Evolutionary conservation across 2,888 invertebrate species (phyloP).

Genomic region (Liodrosophila aerea): DNA sequence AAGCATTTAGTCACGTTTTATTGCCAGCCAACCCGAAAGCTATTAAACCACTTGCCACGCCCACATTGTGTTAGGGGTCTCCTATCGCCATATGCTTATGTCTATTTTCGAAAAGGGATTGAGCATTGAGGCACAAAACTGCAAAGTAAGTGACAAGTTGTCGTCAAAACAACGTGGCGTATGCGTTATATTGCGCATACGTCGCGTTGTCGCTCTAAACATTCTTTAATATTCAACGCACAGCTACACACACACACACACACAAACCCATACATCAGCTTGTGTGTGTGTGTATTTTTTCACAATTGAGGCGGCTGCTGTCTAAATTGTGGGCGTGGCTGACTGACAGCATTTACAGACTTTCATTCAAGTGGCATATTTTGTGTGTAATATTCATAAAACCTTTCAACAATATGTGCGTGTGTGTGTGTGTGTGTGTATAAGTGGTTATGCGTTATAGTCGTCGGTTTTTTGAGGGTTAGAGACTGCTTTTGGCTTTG

Average conservation of each 20-base stretch:
- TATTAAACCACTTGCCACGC: constrained; percentile 26
- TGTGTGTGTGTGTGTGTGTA: constrained; percentile 17
- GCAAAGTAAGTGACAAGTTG: constrained; percentile 60
- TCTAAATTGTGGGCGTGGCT: constrained; percentile 20
- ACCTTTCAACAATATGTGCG: constrained; percentile 25
- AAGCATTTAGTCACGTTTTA: constrained; percentile 64
- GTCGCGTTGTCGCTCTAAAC: constrained; percentile 21
- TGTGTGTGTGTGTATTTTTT: constrained; percentile 29
- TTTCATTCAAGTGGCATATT: constrained; percentile 61
- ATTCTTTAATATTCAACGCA: constrained; percentile 45
- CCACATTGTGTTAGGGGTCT: too few relatives aligned
- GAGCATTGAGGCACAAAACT: constrained; percentile 21
- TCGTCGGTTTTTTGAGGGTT: neutral
- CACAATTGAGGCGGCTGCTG: constrained; percentile 26
- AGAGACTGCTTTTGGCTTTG: constrained; percentile 20
- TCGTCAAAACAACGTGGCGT: constrained; percentile 44
- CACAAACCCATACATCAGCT: neutral
- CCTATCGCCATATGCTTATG: neutral
- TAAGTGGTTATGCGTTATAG: constrained; percentile 35
- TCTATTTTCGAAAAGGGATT: constrained; percentile 14
- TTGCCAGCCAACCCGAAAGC: constrained; percentile 43
- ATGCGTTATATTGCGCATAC: constrained; percentile 46
- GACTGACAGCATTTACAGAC: constrained; percentile 37
- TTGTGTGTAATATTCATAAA: constrained; percentile 60
- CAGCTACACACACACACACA: neutral